A percentile compares a stretch with the other conserved stretches of the same genome.
phyloP scores from a whole-genome alignment of 2,113 vertebrate species.

The Pimephales promelas region DNA sequence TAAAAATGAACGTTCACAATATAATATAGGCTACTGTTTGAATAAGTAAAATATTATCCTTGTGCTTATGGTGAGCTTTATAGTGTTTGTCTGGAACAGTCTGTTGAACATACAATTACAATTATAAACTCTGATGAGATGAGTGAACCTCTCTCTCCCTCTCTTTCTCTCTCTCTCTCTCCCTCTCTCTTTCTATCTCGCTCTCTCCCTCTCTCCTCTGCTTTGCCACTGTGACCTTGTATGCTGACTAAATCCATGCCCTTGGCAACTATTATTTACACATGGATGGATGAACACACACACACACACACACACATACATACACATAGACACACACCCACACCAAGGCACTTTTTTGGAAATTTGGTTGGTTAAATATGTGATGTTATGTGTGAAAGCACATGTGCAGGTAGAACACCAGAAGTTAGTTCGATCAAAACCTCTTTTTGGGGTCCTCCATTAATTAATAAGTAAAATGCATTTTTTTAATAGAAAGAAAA shows the following conservation, averaged over 20 bases:
- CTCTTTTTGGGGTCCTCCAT: background rate
- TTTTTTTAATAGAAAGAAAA: no score
- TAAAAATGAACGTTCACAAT: background rate
- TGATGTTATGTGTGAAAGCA: background rate
- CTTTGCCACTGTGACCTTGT: conserved; percentile 50
- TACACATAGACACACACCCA: conserved; percentile 43
- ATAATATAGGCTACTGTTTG: conserved; percentile 25
- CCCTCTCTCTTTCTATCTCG: background rate
- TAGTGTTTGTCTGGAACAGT: conserved; percentile 39
- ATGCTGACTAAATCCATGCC: conserved; percentile 58
- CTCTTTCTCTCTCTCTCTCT: background rate
- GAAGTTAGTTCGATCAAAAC: background rate
- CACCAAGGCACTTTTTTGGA: conserved; percentile 15
- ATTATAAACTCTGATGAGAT: conserved; percentile 32
- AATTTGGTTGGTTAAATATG: conserved; percentile 9
- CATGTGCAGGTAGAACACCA: background rate
- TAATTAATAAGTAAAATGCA: no score
- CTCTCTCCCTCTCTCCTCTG: conserved; percentile 3
- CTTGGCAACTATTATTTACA: conserved; percentile 57
- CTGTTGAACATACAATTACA: conserved; percentile 39
- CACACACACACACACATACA: conserved; percentile 31
- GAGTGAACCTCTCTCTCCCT: conserved; percentile 5
- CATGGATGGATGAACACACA: conserved; percentile 25
- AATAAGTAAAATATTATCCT: conserved; percentile 21
- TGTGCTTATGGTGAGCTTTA: conserved; percentile 32